A percentile compares a stretch with the other conserved stretches of the same genome.
These are phyloP conservation scores for Paramisgurnus dabryanus DNA, from an alignment of 2,113 vertebrate species.

Conservation along the genomic window DNA sequence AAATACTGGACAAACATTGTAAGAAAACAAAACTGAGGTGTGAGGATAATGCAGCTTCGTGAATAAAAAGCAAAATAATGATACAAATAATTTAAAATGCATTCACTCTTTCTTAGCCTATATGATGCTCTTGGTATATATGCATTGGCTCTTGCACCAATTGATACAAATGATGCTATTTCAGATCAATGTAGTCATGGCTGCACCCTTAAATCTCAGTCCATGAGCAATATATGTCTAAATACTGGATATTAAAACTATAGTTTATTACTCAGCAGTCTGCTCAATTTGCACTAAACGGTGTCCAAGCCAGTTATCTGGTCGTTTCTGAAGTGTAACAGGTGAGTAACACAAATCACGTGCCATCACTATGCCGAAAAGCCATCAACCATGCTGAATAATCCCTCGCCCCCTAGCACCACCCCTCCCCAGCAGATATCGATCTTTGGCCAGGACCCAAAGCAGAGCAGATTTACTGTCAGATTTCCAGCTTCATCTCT, in stretches of 20 bases:
- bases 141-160: not conserved
- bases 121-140: not conserved
- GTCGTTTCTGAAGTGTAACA: constrained; percentile 18
- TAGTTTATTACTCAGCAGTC: not conserved
- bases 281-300: not conserved
- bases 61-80: no score
- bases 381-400: constrained; percentile 39
- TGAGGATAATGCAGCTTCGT: no score
- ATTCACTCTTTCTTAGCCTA: no score
- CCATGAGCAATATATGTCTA: not conserved
- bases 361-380: constrained; percentile 29
- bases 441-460: constrained; percentile 41
- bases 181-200: constrained; percentile 17
- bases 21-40: not conserved
- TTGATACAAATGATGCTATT: constrained; percentile 2
- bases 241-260: constrained; percentile 14
- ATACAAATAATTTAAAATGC: no score
- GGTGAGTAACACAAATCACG: constrained; percentile 24
- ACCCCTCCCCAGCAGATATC: constrained; percentile 32
- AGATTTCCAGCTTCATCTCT: constrained; percentile 27
- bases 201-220: not conserved
- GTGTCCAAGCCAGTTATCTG: constrained; percentile 12
- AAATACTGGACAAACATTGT: not conserved
- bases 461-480: constrained; percentile 47
- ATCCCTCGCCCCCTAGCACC: not conserved